phyloP scores from a whole-genome alignment of 2,113 vertebrate species.

The Hippopotamus amphibius region DNA sequence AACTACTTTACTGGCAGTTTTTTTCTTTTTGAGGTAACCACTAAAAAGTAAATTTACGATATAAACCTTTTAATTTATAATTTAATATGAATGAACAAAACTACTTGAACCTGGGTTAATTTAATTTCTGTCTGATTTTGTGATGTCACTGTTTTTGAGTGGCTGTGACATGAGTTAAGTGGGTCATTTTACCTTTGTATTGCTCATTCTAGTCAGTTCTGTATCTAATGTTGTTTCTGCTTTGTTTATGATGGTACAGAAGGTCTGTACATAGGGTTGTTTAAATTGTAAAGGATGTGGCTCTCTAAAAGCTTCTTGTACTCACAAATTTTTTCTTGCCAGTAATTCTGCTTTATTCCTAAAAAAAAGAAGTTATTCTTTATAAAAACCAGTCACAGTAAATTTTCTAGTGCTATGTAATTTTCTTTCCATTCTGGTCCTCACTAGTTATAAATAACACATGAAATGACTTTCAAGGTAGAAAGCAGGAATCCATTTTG shows the following conservation, averaged over 20 bases:
- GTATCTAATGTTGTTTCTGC: conserved; percentile 11
- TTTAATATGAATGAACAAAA: conserved; percentile 48
- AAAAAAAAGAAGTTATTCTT: conserved; percentile 85
- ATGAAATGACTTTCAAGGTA: conserved; percentile 93
- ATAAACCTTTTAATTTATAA: background rate
- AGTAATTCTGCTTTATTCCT: conserved; percentile 83
- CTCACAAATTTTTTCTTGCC: conserved; percentile 77
- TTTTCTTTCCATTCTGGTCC: conserved; percentile 88
- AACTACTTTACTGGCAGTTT: background rate
- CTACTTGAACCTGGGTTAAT: background rate
- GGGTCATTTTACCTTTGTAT: conserved; percentile 27
- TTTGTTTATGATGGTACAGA: background rate
- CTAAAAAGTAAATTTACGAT: background rate
- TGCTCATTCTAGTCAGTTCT: background rate
- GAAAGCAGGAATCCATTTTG: conserved; percentile 92
- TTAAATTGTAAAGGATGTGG: conserved; percentile 59
- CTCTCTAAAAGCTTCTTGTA: conserved; percentile 76
- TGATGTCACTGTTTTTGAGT: background rate
- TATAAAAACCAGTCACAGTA: conserved; percentile 87
- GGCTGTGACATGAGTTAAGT: background rate
- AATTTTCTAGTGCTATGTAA: conserved; percentile 88
- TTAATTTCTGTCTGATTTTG: background rate
- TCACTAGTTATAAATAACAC: conserved; percentile 92
- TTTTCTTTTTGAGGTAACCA: conserved; percentile 34
- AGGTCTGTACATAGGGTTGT: background rate